Evolutionary conservation across 2,113 vertebrate genomes (phyloP), one percentile per base, ranked within the genome.

Genomic region (Pavo muticus): DNA sequence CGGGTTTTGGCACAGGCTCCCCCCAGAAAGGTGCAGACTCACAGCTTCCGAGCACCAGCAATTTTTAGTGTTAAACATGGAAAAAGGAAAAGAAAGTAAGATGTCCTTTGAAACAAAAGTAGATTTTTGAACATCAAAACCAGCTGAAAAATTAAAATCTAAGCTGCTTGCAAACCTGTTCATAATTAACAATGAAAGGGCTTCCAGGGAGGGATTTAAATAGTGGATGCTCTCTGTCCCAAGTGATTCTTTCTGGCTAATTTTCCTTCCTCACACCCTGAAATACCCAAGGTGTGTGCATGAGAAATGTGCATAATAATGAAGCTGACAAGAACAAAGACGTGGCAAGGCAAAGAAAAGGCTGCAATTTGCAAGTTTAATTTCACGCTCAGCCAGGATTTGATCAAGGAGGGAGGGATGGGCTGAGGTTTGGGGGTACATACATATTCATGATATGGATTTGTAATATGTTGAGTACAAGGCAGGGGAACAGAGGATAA

Each of bases 121-220:
- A 74, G 42, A 35, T 42, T 88, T 88, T 84, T 70, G 44, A 70
- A 67, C 47, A 79, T 60, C 67, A 78, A 87, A 81, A 78, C 61
- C 56, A 11, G 9, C 60, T 81, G 77, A 35, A 56, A 88, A 84
- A 60, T 71, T 68, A 47, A 87, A 84, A 87, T 39, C 63, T 4
- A 1, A 14, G 45, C 61, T 67, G 61, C 75, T 91, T 54, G 9
- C 25, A 56, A 61, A 67, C 9, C 47, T 50, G 61, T 68, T 91
- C 2, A 1, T 88, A 75, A 96, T 95, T 92, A 89, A 74, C 77
- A 74, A 69, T 29, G 57, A 91, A 87, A 94, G 32, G 84, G 70
- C 73, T 91, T 77, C 50, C 0, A 0, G 39, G 42, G n/a, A 90
- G 16, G 42, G 80, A 68, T 75, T 82, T 27, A 59, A 78, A 24